Percentiles rank a stretch among this genome's conserved stretches.
Conservation (phyloP, 2,113 vertebrate species). For the Dascyllus trimaculatus region DNA sequence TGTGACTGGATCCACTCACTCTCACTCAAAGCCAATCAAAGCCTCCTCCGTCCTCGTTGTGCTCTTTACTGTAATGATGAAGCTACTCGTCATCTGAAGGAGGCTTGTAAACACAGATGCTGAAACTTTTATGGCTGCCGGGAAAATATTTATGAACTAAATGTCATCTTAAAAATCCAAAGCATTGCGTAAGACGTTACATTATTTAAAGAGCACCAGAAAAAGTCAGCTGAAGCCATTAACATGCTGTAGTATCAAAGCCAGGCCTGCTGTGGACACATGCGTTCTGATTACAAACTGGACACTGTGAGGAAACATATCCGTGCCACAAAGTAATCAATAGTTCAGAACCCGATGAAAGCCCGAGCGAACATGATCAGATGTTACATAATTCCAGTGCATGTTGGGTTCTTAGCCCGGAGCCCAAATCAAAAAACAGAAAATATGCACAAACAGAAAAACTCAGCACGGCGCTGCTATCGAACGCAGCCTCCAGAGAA, state of each 20-base stretch:
- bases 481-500: slow-evolving; percentile 11
- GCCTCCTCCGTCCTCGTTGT: background rate
- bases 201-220: slow-evolving; percentile 67
- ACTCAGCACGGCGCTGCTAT: background rate
- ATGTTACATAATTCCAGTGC: slow-evolving; percentile 23
- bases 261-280: background rate
- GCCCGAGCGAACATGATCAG: slow-evolving; percentile 14
- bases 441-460: slow-evolving; percentile 44
- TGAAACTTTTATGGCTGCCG: slow-evolving; percentile 68
- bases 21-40: slow-evolving; percentile 10
- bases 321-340: background rate
- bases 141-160: slow-evolving; percentile 73
- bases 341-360: background rate
- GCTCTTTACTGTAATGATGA: slow-evolving; percentile 8
- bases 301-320: background rate
- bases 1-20: slow-evolving; percentile 22
- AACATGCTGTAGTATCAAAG: slow-evolving; percentile 13
- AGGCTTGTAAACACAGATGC: slow-evolving; percentile 46
- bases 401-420: slow-evolving; percentile 11
- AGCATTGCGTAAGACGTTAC: slow-evolving; percentile 60
- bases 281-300: background rate
- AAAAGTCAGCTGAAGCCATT: slow-evolving; percentile 42
- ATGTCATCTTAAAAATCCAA: slow-evolving; percentile 66
- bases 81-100: slow-evolving; percentile 22
- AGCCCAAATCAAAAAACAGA: slow-evolving; percentile 22